Conservation (phyloP, 1,140 invertebrate genomes). For the Drosophila lowei region DNA sequence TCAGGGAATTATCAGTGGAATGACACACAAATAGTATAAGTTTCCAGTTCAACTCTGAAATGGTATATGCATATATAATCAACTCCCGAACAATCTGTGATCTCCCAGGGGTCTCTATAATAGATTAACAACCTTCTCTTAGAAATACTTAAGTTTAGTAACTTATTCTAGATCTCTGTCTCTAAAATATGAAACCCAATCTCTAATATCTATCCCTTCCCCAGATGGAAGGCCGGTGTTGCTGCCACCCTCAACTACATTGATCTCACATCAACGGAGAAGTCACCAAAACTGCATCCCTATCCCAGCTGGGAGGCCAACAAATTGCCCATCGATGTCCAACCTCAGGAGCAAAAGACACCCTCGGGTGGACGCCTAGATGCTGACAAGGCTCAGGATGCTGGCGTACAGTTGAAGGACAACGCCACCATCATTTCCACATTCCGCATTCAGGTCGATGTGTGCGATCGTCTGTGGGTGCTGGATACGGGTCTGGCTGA, state of each 20-base stretch:
- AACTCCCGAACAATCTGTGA: too few species aligned
- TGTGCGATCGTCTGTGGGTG: slow-evolving; percentile 90
- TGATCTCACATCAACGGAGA: slow-evolving; percentile 84
- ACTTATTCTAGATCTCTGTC: too few species aligned
- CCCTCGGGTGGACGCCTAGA: slow-evolving; percentile 73
- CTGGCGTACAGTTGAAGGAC: slow-evolving; percentile 81
- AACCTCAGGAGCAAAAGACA: slow-evolving; percentile 59
- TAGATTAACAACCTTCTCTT: background rate
- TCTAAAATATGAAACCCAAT: too few species aligned
- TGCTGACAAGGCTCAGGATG: slow-evolving; percentile 71
- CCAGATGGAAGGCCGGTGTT: slow-evolving; percentile 89
- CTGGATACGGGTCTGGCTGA: slow-evolving; percentile 90
- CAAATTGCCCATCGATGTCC: slow-evolving; percentile 84
- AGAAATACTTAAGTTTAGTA: too few species aligned
- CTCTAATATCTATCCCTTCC: background rate
- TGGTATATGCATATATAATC: too few species aligned
- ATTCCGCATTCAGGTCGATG: slow-evolving; percentile 87
- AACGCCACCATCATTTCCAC: slow-evolving; percentile 87
- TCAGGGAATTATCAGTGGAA: slow-evolving; percentile 4
- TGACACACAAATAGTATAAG: background rate
- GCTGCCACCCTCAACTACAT: slow-evolving; percentile 89
- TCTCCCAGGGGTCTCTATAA: background rate
- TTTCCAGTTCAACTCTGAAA: background rate
- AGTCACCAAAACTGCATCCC: slow-evolving; percentile 86
- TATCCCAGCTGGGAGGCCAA: slow-evolving; percentile 89